Conservation (phyloP, 2,797 vertebrate species). For the Antrozous pallidus region DNA sequence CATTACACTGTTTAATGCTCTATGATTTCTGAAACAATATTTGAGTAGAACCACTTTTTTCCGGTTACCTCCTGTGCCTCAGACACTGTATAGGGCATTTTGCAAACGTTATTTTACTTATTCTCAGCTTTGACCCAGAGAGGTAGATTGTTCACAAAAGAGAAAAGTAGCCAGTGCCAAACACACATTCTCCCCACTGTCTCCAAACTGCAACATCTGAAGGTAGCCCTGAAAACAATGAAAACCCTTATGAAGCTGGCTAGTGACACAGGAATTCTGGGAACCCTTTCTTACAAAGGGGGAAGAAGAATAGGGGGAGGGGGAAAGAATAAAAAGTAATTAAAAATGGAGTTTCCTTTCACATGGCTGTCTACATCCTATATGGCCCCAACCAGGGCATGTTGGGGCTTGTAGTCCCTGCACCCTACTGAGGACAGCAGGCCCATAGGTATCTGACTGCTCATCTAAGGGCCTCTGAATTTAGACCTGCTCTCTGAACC, state of each 20-base stretch:
- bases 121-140: neutral
- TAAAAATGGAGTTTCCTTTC: neutral
- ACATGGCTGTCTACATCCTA: neutral
- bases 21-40: neutral
- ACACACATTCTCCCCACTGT: neutral
- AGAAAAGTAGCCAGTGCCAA: neutral
- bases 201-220: neutral
- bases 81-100: neutral
- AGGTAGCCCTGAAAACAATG: neutral
- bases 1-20: neutral
- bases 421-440: neutral
- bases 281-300: neutral
- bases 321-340: neutral
- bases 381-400: neutral
- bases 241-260: neutral
- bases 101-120: neutral
- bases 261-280: neutral
- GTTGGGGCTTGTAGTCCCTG: neutral
- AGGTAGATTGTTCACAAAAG: neutral
- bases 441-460: neutral
- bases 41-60: neutral
- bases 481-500: constrained; percentile 37
- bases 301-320: fast-evolving
- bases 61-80: neutral
- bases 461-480: constrained; percentile 46